phyloP scores from a whole-genome alignment of 2,888 invertebrate genomes.

The Cephus spinipes region DNA sequence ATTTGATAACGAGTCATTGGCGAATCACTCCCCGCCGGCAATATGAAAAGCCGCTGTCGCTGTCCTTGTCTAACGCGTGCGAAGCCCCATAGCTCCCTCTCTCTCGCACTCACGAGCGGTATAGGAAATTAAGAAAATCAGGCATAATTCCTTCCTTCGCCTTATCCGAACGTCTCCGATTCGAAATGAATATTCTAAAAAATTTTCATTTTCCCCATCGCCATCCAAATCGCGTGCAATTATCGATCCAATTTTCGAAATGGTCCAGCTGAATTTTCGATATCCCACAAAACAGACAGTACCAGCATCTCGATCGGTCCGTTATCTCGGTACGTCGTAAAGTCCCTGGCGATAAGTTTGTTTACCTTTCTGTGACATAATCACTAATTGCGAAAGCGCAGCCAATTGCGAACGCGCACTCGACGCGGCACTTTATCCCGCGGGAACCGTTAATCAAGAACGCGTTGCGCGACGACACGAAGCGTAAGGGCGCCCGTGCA shows the following conservation, averaged over 20 bases:
- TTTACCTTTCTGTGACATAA: slow-evolving; percentile 2
- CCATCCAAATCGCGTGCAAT: too few species aligned
- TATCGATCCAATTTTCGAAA: too few species aligned
- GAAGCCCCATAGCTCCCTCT: neutral
- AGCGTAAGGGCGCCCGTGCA: neutral
- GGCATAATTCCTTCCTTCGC: accelerated
- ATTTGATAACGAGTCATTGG: neutral
- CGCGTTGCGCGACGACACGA: neutral
- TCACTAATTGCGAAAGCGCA: neutral
- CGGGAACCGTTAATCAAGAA: neutral
- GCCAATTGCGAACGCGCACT: neutral
- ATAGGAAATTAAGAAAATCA: neutral
- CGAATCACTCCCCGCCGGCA: too few species aligned
- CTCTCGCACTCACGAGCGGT: neutral
- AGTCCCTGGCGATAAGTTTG: neutral
- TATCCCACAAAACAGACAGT: too few species aligned
- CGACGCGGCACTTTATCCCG: neutral
- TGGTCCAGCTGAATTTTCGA: too few species aligned
- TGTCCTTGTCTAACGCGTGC: neutral
- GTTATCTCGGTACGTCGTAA: neutral
- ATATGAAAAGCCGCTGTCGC: neutral
- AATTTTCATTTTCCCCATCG: too few species aligned
- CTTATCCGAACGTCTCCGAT: neutral
- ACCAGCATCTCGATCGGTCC: neutral
- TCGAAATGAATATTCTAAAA: too few species aligned